These are phyloP conservation scores for Halichoerus grypus DNA, from an alignment of 2,113 vertebrate species.

Conservation along the genomic window DNA sequence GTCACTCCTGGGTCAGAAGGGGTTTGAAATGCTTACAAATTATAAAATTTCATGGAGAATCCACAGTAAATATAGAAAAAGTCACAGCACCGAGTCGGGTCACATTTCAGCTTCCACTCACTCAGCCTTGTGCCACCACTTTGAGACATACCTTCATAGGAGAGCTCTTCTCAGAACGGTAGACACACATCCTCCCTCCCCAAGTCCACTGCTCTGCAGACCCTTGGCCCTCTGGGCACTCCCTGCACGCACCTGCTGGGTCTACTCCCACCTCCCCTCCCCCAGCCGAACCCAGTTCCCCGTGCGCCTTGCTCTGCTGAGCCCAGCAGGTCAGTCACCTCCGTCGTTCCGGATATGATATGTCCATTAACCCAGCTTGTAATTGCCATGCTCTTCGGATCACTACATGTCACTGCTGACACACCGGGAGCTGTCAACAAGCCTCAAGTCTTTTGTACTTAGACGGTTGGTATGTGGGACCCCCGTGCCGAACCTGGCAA, in stretches of 20 bases:
- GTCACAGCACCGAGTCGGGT: background rate
- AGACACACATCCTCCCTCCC: too few species aligned
- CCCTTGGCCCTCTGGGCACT: background rate
- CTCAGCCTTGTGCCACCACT: background rate
- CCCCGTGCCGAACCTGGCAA: background rate
- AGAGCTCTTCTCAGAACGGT: background rate
- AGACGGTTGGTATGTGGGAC: background rate
- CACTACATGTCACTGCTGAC: background rate
- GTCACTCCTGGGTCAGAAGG: background rate
- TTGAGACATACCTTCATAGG: background rate
- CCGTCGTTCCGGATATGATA: background rate
- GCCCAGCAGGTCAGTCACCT: slow-evolving; percentile 29
- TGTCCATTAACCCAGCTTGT: slow-evolving; percentile 31
- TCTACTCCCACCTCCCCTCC: background rate
- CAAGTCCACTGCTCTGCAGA: background rate
- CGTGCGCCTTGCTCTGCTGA: background rate
- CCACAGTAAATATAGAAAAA: background rate
- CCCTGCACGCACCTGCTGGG: background rate
- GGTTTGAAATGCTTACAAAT: background rate
- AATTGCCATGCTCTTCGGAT: background rate
- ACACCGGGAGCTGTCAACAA: background rate
- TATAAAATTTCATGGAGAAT: background rate
- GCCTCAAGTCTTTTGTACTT: slow-evolving; percentile 9
- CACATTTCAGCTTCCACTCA: background rate
- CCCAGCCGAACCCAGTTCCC: background rate